These are phyloP conservation scores for Ammospiza nelsoni DNA, from an alignment of 2,113 vertebrate species.

Conservation along the genomic window DNA sequence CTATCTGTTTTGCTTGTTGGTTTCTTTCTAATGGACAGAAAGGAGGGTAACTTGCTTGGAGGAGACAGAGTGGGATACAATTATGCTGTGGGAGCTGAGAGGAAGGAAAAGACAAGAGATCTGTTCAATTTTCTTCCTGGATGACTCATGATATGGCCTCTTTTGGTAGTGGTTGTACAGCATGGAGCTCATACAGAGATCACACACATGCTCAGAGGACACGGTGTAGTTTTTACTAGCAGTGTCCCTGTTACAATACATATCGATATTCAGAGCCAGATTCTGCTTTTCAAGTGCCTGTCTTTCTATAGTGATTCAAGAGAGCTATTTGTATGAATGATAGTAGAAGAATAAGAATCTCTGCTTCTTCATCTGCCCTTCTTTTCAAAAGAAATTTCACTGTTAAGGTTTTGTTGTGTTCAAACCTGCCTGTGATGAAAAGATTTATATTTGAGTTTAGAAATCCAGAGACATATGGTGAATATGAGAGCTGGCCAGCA, in stretches of 20 bases:
- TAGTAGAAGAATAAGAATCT: not conserved
- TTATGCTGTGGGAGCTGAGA: not conserved
- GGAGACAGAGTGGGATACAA: not conserved
- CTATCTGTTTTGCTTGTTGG: not conserved
- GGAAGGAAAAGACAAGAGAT: not conserved
- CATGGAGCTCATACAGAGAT: not conserved
- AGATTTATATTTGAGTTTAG: slow-evolving; percentile 61
- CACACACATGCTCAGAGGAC: not conserved
- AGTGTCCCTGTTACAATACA: not conserved
- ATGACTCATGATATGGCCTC: not conserved
- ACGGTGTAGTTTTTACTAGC: not conserved
- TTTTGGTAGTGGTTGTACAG: not conserved
- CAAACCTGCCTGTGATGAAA: slow-evolving; percentile 36
- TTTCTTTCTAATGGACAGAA: not conserved
- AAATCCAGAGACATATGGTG: slow-evolving; percentile 72
- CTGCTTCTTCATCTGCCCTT: slow-evolving; percentile 22
- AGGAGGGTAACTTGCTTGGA: not conserved
- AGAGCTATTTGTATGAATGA: slow-evolving; percentile 20
- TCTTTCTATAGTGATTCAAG: not conserved
- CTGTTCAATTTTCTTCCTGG: not conserved
- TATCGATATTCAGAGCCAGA: not conserved
- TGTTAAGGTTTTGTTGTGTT: slow-evolving; percentile 15
- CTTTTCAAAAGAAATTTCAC: slow-evolving; percentile 20
- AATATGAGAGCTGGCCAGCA: slow-evolving; percentile 69
- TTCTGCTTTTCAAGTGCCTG: slow-evolving; percentile 22